Base-by-base conservation (phyloP, 2,113 vertebrate genomes). In the Leiothrix lutea region DNA sequence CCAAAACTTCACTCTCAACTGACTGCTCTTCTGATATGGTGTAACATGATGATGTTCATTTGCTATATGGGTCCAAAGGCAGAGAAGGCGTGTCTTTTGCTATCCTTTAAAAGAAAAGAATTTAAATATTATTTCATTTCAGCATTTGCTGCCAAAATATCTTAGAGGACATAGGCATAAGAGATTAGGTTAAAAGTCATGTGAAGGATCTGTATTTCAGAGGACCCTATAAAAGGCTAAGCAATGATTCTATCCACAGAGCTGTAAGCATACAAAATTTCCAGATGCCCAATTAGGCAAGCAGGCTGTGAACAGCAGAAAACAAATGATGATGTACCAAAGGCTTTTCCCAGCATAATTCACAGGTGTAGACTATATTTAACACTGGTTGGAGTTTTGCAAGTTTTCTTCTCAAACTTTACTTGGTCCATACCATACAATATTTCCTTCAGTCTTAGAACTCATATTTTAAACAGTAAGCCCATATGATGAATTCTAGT, bases 341-440 rank as follows among this genome's bases (percentile, higher is more conserved):
- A 86, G 45, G 14, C 3, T 73, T 89, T 80, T 48, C n/a, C 12
- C 15, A 40, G n/a, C 8, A 53, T 14, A 40, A 25, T 18, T 48
- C 29, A 5, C 24, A 70, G 31, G 29, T 23, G 14, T 31, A 35
- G 7, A 80, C 25, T 31, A 13, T n/a, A 9, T 40, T 82, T 50
- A 71, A 74, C 8, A 26, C 4, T 21, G 4, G 14, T 12, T 79
- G 38, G 23, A 79, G 7, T 48, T 78, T n/a, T 56, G 11, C 9
- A 50, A 40, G 33, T 71, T 79, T 82, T 74, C 31, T 53, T 56
- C 35, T 58, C 28, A 66, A 70, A 57, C 2, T 31, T 15, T 47
- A 21, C 35, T 23, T 5, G 3, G 7, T 15, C 31, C 10, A 24
- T 35, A 38, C 1, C 67, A 31, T 29, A 67, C 0, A 2, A 58